Evolutionary conservation across 1,140 invertebrate species (phyloP), one percentile per base, ranked within the genome.

Genomic region (Lethocerus indicus): DNA sequence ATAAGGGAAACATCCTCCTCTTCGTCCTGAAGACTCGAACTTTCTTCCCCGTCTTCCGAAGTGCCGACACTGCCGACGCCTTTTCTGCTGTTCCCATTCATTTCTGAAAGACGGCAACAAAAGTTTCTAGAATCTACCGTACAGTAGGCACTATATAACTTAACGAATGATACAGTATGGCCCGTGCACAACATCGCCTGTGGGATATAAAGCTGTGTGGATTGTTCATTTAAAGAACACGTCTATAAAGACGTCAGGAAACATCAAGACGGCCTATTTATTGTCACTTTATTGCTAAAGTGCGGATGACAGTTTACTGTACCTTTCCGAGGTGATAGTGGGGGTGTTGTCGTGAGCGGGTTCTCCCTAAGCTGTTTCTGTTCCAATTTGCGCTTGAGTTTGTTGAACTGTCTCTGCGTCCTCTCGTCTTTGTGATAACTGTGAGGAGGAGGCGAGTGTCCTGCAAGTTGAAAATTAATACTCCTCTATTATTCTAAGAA

Each of bases 401-500:
- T 86, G 43, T 72, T 73, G 58, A 79, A 77, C 63, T 83, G 80
- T 32, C 80, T 67, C 56, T 81, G 77, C 20, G 78, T 74, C 55
- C 85, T 67, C 61, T 88, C 84, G 61, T 87, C 81, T 62, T 83
- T 82, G 51, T 75, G 75, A 60, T 74, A 77, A 47, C 60, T 60
- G 12, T 67, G 63, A 14, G 76, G 67, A 35, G 67, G 67, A 27
- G 72, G 72, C n/a, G 64, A 65, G 55, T 66, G 67, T 9, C 67
- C 67, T 47, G 60, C 39, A 52, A 66, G 20, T n/a, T 16, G 41
- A 51, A 49, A 49, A 40, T n/a, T n/a, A n/a, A n/a, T n/a, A n/a
- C n/a, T n/a, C n/a, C n/a, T n/a, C n/a, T n/a, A n/a, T n/a, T n/a
- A n/a, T n/a, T n/a, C n/a, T n/a, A n/a, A n/a, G n/a, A n/a, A n/a